A percentile compares a stretch with the other conserved stretches of the same genome.
Evolutionary conservation across 2,113 vertebrate species (phyloP).

Genomic region (Hiodon tergisus): DNA sequence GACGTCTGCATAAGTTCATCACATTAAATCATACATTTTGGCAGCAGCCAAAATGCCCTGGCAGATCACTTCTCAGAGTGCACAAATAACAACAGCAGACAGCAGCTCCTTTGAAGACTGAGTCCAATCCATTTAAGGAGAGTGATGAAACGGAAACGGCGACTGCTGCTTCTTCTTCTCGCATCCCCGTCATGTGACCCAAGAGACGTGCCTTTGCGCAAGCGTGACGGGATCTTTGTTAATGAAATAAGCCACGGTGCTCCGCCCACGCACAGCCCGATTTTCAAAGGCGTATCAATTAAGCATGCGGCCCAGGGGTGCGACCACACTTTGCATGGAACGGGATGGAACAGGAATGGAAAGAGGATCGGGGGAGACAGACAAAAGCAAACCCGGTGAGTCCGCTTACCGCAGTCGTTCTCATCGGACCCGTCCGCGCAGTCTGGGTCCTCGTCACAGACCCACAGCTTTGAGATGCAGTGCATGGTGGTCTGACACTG

Average conservation of each 20-base stretch:
- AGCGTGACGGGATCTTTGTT: too few relatives aligned
- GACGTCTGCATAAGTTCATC: constrained; percentile 18
- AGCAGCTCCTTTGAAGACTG: constrained; percentile 15
- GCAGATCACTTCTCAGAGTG: constrained; percentile 17
- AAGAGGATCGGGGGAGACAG: not conserved
- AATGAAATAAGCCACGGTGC: too few relatives aligned
- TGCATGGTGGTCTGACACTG: constrained; percentile 95
- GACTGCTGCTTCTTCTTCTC: not conserved
- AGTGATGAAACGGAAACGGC: not conserved
- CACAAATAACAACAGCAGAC: constrained; percentile 23
- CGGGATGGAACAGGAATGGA: not conserved
- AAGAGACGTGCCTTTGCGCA: too few relatives aligned
- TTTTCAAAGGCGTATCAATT: too few relatives aligned
- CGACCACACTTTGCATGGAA: too few relatives aligned
- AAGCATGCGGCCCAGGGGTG: too few relatives aligned
- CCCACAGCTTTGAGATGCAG: constrained; percentile 97
- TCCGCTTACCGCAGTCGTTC: constrained; percentile 87
- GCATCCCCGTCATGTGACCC: not conserved
- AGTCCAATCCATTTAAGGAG: not conserved
- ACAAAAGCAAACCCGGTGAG: not conserved
- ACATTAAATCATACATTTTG: constrained; percentile 6
- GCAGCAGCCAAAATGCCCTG: not conserved
- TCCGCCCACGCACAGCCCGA: too few relatives aligned
- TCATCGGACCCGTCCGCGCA: constrained; percentile 95
- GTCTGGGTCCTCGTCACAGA: constrained; percentile 95